Evolutionary conservation across 2,113 vertebrate genomes (phyloP), one percentile per base, ranked within the genome.

Genomic region (Notarius quadriscutis): DNA sequence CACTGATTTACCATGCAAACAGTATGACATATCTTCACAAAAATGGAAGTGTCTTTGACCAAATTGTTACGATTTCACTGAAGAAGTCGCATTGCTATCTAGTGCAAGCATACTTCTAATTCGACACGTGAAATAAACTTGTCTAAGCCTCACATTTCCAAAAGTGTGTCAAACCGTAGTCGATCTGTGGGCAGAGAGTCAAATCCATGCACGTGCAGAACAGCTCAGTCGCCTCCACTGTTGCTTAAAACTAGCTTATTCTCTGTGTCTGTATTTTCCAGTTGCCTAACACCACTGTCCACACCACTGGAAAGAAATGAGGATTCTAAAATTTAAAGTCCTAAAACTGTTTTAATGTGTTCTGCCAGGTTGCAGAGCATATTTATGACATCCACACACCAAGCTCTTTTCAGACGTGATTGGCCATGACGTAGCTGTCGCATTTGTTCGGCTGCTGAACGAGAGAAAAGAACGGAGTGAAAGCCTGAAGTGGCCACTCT

Each of bases 401-500:
- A 25, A 50, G 41, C n/a, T 72, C 67, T 58, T 58, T 75, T 75
- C 84, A 78, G 72, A 63, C 5, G 25, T 62, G 72, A 78, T 63
- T 57, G 27, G 55, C 72, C 30, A 30, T 82, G 63, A 87, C 53
- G 53, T 62, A 27, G 63, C 57, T 22, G 30, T 82, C 34, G 34
- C 67, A 15, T 81, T 81, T 15, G 55, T 86, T 14, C 4, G 58
- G 34, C 41, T 57, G 41, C 5, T 58, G 63, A 81, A 60, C 7
- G 53, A n/a, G 22, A 69, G 27, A 86, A 80, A 79, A 41, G 72
- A 63, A 22, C 12, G 5, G 9, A 86, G 50, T 55, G 9, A 86
- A 82, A 87, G 86, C 25, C 20, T 81, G 78, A 63, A 72, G 85
- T 81, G 85, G 62, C 77, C 85, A 25, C 78, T 87, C 75, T 81